Base-by-base conservation (phyloP, 2,113 vertebrate genomes). In the Ceyx melanurus region DNA sequence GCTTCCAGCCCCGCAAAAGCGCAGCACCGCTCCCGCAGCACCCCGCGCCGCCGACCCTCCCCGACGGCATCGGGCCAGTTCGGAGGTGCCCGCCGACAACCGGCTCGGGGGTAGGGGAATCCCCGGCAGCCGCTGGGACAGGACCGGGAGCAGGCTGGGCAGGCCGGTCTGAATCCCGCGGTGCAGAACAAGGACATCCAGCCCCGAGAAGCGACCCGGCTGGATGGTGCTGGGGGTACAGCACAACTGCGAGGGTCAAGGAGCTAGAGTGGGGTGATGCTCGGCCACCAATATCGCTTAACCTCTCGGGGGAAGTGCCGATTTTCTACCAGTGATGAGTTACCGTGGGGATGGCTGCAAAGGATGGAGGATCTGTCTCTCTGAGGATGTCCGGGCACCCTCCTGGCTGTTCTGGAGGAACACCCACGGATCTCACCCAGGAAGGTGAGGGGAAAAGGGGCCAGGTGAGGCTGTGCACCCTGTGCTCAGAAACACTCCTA, bases 151-250 rank as follows among this genome's bases (percentile, higher is more conserved):
- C 3, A 17, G 8, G 13, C 6, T 6, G 6, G 43, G 21, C 29
- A 9, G 25, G 56, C 3, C 3, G 42, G 20, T 3, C 3, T 1
- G 13, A 31, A 20, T 21, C 35, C 26, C 18, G 28, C 3, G 11
- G 33, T 11, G 22, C 16, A 20, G 2, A 33, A 3, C 3, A 8
- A 1, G 3, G 22, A 22, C 6, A 5, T 13, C 73, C 15, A 54
- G 54, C 20, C 43, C 11, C 6, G 2, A 3, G 11, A 8, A 11
- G 1, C 3, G 31, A 16, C 29, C 31, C 1, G 8, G 13, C 23
- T 0, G 6, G 60, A 28, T 19, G 8, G 15, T 10, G 8, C 2
- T 2, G 23, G 3, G 8, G 19, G 13, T 18, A 31, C 1, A 10
- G 40, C 18, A 28, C 0, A 4, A 65, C 18, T 29, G 43, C 1